Evolutionary conservation across 2,888 invertebrate genomes (phyloP), one percentile per base, ranked within the genome.

Genomic region (Chouioia cunea): DNA sequence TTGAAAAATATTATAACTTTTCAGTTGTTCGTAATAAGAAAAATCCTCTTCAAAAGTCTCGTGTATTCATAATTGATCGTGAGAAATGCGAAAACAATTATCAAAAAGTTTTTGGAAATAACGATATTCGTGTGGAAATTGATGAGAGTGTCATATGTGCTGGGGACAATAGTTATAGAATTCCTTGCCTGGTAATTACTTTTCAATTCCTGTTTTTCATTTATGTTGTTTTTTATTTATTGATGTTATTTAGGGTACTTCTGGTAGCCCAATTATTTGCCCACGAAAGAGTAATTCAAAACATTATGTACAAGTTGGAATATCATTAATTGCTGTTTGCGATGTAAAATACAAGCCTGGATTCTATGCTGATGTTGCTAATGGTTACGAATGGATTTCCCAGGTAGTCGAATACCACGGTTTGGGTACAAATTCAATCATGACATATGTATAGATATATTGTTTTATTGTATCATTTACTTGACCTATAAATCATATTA

Each of bases 241-340:
- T 6, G 27, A 27, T 27, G 6, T 15, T 60, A 75, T 77, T n/a
- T 75, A 87, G 87, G 89, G 89, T 1, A 94, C 94, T 80, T 93
- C 93, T 0, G 94, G 94, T 0, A 91, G 93, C 18, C 93, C 94
- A 0, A 86, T 94, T 15, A 92, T 93, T 0, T 95, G 94, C 76
- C 91, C 92, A 0, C 85, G 91, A 59, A 86, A 86, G 71, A 89
- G 88, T 22, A 78, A 83, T 52, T 79, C 79, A 0, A 78, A 75
- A 12, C 86, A 86, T 36, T 90, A 88, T 75, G 87, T 88, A 1
- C 90, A 90, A 77, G 88, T 86, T 27, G 90, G 90, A 52, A 91
- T 94, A 52, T 93, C 94, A 0, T 91, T 93, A 0, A 94, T 94
- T 94, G 94, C 94, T 15, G 91, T 94, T 74, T 94, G 94, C 78